Base-by-base conservation (phyloP, 2,797 vertebrate species). In the Lagocephalus sceleratus region DNA sequence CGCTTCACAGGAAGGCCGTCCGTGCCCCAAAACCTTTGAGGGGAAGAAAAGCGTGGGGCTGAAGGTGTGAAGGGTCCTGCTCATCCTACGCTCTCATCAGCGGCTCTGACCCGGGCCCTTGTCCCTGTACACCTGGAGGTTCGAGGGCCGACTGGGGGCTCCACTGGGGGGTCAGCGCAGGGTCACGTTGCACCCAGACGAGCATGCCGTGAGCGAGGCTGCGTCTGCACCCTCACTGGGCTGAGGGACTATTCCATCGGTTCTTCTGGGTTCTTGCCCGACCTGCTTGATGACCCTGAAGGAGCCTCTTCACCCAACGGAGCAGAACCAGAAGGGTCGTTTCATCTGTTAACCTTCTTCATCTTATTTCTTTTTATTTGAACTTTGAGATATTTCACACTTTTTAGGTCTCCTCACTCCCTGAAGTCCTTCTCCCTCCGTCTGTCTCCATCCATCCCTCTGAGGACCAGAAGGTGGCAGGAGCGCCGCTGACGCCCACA, bases 71-170 rank as follows among this genome's bases (percentile, higher is more conserved):
- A 42, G 40, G n/a, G 5, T 74, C 79, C 19, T 78, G 72, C 76
- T 63, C 29, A n/a, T 16, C 71, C 68, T 67, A n/a, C n/a, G n/a
- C n/a, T n/a, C n/a, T n/a, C n/a, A n/a, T n/a, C n/a, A n/a, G n/a
- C 72, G 85, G 72, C 74, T 79, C 83, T 86, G 76, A 89, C 81
- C 77, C 84, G 78, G 78, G 83, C 81, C 84, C 85, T 85, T 88
- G 78, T 89, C 85, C 79, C 87, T 86, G 85, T 81, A 88, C 89
- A 88, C 83, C 79, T 76, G 89, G 89, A 87, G 88, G 88, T 88
- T 86, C 83, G 75, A 86, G 76, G 57, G 71, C 85, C 57, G 72
- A 86, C 83, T 87, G 83, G 81, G 83, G 85, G 86, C 77, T 88
- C 78, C 77, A 78, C 78, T 57, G 54, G 83, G 81, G 82, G 87